phyloP scores from a whole-genome alignment of 1,140 invertebrate genomes.

The Monomorium pharaonis region DNA sequence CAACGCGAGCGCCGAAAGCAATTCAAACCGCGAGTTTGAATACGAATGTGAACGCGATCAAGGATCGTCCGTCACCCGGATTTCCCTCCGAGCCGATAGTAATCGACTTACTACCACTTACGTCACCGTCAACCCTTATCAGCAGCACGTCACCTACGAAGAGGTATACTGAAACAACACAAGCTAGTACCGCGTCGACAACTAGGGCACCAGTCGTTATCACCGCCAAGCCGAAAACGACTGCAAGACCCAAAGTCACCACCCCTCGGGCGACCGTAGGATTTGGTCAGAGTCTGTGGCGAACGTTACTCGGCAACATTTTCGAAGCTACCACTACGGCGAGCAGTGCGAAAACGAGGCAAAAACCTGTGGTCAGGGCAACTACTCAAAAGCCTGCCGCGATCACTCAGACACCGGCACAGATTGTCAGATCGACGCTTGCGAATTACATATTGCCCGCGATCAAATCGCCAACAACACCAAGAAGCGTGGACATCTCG shows the following conservation, averaged over 20 bases:
- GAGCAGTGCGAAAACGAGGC: slow-evolving; percentile 39
- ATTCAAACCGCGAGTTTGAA: slow-evolving; percentile 73
- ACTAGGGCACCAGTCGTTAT: slow-evolving; percentile 68
- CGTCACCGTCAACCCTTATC: neutral
- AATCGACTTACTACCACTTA: slow-evolving; percentile 72
- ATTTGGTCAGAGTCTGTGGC: slow-evolving; percentile 78
- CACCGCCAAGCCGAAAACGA: slow-evolving; percentile 72
- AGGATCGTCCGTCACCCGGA: neutral
- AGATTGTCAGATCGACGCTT: neutral
- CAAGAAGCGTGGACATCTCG: slow-evolving; percentile 54
- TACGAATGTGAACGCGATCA: slow-evolving; percentile 72
- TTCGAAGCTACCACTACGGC: slow-evolving; percentile 57
- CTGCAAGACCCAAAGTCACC: slow-evolving; percentile 65
- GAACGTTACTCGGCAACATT: slow-evolving; percentile 78
- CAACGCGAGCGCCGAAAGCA: slow-evolving; percentile 80
- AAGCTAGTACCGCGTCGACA: slow-evolving; percentile 71
- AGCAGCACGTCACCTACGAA: slow-evolving; percentile 11
- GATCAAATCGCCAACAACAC: slow-evolving; percentile 41
- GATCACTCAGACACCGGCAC: slow-evolving; percentile 56
- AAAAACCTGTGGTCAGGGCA: slow-evolving; percentile 12
- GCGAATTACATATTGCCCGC: slow-evolving; percentile 20
- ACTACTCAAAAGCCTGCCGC: slow-evolving; percentile 63
- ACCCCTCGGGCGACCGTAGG: slow-evolving; percentile 67
- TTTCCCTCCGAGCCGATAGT: slow-evolving; percentile 72
- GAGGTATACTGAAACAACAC: neutral